Percentiles rank a stretch among this genome's conserved stretches.
Evolutionary conservation across 2,113 vertebrate genomes (phyloP).

Genomic region (Pteropus alecto): DNA sequence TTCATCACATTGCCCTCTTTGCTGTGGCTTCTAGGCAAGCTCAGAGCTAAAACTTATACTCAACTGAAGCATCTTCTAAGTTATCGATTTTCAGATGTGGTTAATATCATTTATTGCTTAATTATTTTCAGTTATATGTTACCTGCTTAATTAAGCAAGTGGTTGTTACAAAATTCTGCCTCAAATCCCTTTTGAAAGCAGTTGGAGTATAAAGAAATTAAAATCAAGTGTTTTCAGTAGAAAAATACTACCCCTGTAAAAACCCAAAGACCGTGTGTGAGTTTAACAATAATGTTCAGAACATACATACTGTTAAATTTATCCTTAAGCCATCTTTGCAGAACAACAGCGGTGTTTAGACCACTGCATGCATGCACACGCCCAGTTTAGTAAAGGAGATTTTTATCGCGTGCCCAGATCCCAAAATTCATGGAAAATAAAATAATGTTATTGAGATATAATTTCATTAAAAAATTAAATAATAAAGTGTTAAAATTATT

Average conservation of each 20-base stretch:
- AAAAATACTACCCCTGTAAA: neutral
- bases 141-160: neutral
- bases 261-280: neutral
- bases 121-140: constrained; percentile 9
- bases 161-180: neutral
- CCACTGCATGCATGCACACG: fast-evolving
- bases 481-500: neutral
- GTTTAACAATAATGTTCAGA: neutral
- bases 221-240: neutral
- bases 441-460: neutral
- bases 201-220: neutral
- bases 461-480: neutral
- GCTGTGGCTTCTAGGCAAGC: neutral
- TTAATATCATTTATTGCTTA: neutral
- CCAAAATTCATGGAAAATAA: constrained; percentile 9
- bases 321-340: neutral
- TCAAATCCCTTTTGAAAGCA: constrained; percentile 17
- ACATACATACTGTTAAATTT: neutral
- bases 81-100: neutral
- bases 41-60: neutral
- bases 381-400: neutral
- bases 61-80: neutral
- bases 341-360: neutral
- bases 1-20: neutral
- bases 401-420: neutral